phyloP scores from a whole-genome alignment of 2,113 vertebrate genomes.

The Mugil cephalus region DNA sequence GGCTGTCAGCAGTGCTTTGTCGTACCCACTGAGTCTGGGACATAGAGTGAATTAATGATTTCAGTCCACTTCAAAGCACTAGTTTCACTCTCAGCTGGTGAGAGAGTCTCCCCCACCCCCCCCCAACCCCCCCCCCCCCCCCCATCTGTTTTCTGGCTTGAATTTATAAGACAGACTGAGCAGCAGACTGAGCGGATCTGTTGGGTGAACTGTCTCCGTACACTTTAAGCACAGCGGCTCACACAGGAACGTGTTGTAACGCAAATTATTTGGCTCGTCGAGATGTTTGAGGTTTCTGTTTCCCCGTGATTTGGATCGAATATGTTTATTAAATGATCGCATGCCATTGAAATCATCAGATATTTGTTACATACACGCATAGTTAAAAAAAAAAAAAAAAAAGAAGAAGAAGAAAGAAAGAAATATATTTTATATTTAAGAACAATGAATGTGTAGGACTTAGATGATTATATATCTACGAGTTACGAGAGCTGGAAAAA shows the following conservation, averaged over 20 bases:
- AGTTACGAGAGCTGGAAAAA: constrained; percentile 26
- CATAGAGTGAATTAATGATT: constrained; percentile 49
- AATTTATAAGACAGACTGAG: constrained; percentile 35
- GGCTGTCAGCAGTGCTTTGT: constrained; percentile 33
- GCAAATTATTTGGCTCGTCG: constrained; percentile 1
- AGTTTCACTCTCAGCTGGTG: constrained; percentile 33
- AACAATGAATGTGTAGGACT: background rate
- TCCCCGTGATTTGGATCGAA: background rate
- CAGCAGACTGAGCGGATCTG: constrained; percentile 43
- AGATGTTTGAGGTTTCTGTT: background rate
- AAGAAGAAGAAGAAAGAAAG: too few species aligned
- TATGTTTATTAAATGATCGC: background rate
- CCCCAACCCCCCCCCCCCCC: background rate
- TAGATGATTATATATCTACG: constrained; percentile 4
- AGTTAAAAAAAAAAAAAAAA: too few species aligned
- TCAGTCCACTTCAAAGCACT: constrained; percentile 49
- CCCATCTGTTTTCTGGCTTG: constrained; percentile 43
- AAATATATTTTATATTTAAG: constrained; percentile 18
- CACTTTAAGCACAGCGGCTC: constrained; percentile 10
- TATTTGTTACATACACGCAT: too few species aligned
- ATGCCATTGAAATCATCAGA: background rate
- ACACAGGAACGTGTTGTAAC: constrained; percentile 17
- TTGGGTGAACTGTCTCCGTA: constrained; percentile 29
- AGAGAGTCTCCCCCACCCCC: background rate
- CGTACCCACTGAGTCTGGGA: constrained; percentile 17